phyloP scores from a whole-genome alignment of 2,888 invertebrate species.

The Charanyca ferruginea region DNA sequence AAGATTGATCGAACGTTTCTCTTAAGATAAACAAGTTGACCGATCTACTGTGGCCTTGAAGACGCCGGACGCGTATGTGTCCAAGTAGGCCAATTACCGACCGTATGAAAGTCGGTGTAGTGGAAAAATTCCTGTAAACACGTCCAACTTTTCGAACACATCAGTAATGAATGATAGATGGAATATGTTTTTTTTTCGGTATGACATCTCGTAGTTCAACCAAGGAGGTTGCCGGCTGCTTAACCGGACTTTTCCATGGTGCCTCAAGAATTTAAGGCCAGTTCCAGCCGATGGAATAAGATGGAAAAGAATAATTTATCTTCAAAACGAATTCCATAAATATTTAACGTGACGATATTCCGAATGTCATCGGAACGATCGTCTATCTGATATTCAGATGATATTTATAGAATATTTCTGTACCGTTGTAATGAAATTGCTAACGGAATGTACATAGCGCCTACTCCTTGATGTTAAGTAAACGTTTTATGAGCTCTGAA shows the following conservation, averaged over 20 bases:
- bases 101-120: slow-evolving; percentile 48
- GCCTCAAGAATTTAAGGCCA: too few species aligned
- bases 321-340: slow-evolving; percentile 19
- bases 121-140: slow-evolving; percentile 46
- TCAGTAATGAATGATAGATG: neutral
- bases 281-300: too few species aligned
- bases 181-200: too few species aligned
- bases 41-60: slow-evolving; percentile 59
- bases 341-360: slow-evolving; percentile 37
- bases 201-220: too few species aligned
- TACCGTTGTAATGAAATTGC: slow-evolving; percentile 57
- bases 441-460: slow-evolving; percentile 60
- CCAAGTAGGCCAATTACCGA: slow-evolving; percentile 63
- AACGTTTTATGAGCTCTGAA: slow-evolving; percentile 60
- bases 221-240: too few species aligned
- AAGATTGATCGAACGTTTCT: slow-evolving; percentile 51
- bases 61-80: slow-evolving; percentile 50
- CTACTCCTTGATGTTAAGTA: slow-evolving; percentile 59
- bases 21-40: slow-evolving; percentile 48
- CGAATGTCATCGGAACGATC: slow-evolving; percentile 39
- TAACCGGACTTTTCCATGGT: too few species aligned
- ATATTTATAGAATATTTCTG: slow-evolving; percentile 68
- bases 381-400: slow-evolving; percentile 44
- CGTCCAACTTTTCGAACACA: slow-evolving; percentile 8
- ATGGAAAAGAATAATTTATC: too few species aligned